These are phyloP conservation scores for Chrysogorgia sp. DNA, from an alignment of 92 coral and sea anemone species.

Conservation along the genomic window DNA sequence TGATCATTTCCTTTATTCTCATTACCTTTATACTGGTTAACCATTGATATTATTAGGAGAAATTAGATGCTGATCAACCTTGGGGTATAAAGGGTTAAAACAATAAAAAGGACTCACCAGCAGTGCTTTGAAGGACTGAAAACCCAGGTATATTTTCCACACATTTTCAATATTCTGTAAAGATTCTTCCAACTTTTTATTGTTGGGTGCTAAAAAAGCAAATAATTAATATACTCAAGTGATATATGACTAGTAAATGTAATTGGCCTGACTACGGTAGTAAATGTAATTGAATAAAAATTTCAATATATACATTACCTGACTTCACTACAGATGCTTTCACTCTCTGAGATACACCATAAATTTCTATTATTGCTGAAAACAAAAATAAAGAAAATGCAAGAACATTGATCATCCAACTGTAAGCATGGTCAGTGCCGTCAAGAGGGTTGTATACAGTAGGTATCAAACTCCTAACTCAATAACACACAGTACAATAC, in stretches of 20 bases:
- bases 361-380: slow-evolving; percentile 86
- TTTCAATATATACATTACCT: slow-evolving; percentile 52
- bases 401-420: background rate
- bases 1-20: no score
- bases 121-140: slow-evolving; percentile 69
- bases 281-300: background rate
- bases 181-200: slow-evolving; percentile 71
- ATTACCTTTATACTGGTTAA: no score
- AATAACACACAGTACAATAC: no score
- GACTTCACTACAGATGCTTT: slow-evolving; percentile 81
- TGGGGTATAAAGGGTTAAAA: no score
- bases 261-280: background rate
- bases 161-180: slow-evolving; percentile 76
- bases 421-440: background rate
- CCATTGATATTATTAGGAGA: no score
- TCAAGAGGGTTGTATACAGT: background rate
- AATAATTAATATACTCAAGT: no score
- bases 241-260: background rate
- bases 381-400: slow-evolving; percentile 5
- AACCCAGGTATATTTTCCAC: slow-evolving; percentile 83
- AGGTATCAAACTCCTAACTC: background rate
- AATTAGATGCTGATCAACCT: no score
- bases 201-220: slow-evolving; percentile 58
- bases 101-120: slow-evolving; percentile 56
- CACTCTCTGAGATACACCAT: slow-evolving; percentile 79